Evolutionary conservation across 2,888 invertebrate species (phyloP), one percentile per base, ranked within the genome.

Genomic region (Cheilosia impressa): DNA sequence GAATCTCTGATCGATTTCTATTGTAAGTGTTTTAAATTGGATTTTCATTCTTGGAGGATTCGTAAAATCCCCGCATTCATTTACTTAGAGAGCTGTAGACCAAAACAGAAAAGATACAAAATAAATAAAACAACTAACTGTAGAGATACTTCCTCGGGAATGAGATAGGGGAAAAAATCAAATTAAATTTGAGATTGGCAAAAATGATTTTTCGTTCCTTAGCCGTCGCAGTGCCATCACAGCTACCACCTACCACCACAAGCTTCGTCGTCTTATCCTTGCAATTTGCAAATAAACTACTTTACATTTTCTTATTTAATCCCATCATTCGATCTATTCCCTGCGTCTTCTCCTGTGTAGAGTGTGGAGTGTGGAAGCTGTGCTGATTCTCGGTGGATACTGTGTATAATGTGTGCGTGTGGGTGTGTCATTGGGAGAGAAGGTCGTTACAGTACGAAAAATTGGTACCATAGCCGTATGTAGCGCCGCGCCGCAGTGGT

Each of bases 261-360:
- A 65, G 58, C 65, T 57, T 52, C 76, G 60, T 69, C 85, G 81
- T 77, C 82, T 77, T 82, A 87, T 87, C 87, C 82, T 78, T 87
- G 81, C 87, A 87, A 87, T 82, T 87, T 87, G 87, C 81, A 87
- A 87, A 87, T 87, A 82, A 87, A 87, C 87, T 87, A 82, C 87
- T 87, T 87, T 87, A 82, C 73, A 87, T 87, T 82, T 87, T 87
- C 87, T 78, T 87, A 82, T 87, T 87, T 87, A 87, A 87, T 87
- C 82, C 87, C 73, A 87, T 87, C 87, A 82, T 87, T 78, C 85
- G 85, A 85, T 85, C 85, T 85, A 81, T 77, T 77, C 76, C 80
- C 72, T 52, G 34, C 60, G 60, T 66, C 69, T 69, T 50, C 76
- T 53, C 66, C 47, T 57, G 19, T 31, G 22, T 50, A 13, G 31